Percentiles rank a stretch among this genome's conserved stretches.
phyloP scores from a whole-genome alignment of 2,113 vertebrate species.

The Lepus europaeus region DNA sequence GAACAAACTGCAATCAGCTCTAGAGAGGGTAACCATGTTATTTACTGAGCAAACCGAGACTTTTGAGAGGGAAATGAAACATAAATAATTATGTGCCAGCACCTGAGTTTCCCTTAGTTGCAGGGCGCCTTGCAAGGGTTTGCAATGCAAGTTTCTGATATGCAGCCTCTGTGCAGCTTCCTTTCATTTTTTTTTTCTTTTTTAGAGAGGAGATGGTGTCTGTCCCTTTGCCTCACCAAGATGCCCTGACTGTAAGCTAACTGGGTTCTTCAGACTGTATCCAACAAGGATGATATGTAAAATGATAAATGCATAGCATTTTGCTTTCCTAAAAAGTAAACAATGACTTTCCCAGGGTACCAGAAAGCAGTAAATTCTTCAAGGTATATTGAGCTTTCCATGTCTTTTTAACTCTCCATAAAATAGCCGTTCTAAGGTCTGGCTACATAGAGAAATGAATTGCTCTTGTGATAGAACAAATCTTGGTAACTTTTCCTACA shows the following conservation, averaged over 20 bases:
- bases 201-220: not conserved
- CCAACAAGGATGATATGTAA: not conserved
- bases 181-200: not conserved
- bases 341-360: not conserved
- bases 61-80: slow-evolving; percentile 56
- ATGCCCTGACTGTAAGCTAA: not conserved
- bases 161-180: not conserved
- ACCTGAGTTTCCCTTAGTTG: not conserved
- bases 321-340: not conserved
- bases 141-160: not conserved
- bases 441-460: not conserved
- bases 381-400: not conserved
- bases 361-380: not conserved
- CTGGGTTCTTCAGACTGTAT: not conserved
- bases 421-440: not conserved
- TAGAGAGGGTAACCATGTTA: not conserved
- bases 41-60: not conserved
- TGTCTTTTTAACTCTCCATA: not conserved
- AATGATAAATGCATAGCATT: not conserved
- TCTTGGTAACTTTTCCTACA: not conserved
- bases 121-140: not conserved
- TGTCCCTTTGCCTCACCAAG: not conserved
- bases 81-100: not conserved
- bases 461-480: not conserved
- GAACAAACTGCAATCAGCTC: not conserved